Base-by-base conservation (phyloP, 2,797 vertebrate genomes). In the Sebastes steindachneri region DNA sequence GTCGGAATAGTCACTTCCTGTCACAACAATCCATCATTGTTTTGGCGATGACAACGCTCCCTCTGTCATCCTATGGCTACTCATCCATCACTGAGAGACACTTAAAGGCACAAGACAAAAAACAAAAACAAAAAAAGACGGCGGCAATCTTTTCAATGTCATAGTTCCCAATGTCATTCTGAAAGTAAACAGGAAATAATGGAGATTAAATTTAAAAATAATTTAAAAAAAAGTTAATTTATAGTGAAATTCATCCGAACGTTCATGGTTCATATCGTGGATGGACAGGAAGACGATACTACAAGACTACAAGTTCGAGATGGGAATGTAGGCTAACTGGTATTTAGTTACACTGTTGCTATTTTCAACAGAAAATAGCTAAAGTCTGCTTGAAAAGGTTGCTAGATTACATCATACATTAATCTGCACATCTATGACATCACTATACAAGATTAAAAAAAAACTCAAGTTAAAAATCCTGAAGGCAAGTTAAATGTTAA, bases 1-100 rank as follows among this genome's bases (percentile, higher is more conserved):
- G 80, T 60, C 68, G 69, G 71, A 89, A 78, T 53, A 87, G 82
- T 79, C 85, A 76, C 82, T 89, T 88, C 85, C 81, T 84, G 86
- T 93, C 90, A 88, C 78, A 85, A 87, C 66, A 74, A 92, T 92
- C 83, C 75, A 92, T 93, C 92, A 92, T 71, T 68, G 88, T 86
- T 86, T 87, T 87, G 84, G 78, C 71, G 51, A 58, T 84, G 85
- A 89, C 88, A 90, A 79, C 70, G 3, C 31, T 83, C 79, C 81
- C 37, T 87, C 86, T 88, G 88, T 89, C 88, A 84, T 91, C 79
- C 71, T 74, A 37, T 77, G 76, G 81, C 77, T 48, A 69, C 77
- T 91, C 90, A 91, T 94, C 89, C 80, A 91, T 94, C 90, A 89
- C 72, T 2, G 69, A 74, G 67, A 85, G 79, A 89, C 83, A 80